These are phyloP conservation scores for Diaperis boleti DNA, from an alignment of 2,888 invertebrate species.

Conservation along the genomic window DNA sequence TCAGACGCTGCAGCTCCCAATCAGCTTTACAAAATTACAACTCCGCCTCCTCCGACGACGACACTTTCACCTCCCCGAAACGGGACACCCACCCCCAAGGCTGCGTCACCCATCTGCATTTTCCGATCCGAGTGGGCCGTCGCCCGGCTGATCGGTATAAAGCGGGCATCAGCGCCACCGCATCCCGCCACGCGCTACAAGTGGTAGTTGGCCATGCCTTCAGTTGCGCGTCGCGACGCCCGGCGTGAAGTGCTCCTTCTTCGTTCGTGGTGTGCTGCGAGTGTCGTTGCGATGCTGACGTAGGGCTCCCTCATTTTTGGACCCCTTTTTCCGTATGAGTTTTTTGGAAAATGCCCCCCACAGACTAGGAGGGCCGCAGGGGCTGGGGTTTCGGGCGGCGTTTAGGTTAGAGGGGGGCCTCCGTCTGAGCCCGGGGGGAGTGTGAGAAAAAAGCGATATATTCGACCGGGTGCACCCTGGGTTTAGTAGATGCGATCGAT, in stretches of 20 bases:
- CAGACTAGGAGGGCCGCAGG: not conserved
- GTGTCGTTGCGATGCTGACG: conserved; percentile 1
- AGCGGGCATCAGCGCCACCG: conserved; percentile 30
- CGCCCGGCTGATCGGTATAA: conserved; percentile 30
- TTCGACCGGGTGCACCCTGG: conserved; percentile 5
- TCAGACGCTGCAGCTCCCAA: too few relatives aligned
- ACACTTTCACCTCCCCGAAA: too few relatives aligned
- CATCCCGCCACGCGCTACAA: conserved; percentile 52
- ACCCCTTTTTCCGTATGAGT: not conserved
- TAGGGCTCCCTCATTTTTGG: not conserved
- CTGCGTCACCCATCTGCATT: conserved; percentile 4
- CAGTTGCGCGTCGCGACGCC: conserved; percentile 53
- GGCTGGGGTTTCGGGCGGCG: not conserved
- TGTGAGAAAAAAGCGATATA: conserved; percentile 18
- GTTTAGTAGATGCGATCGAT: conserved; percentile 37
- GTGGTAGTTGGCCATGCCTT: conserved; percentile 57
- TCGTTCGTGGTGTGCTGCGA: conserved; percentile 19
- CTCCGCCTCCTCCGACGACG: too few relatives aligned
- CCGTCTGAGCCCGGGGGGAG: not conserved
- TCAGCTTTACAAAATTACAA: too few relatives aligned
- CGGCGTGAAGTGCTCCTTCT: conserved; percentile 29
- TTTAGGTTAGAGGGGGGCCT: not conserved
- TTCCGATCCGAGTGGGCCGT: conserved; percentile 21
- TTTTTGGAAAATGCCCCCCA: not conserved
- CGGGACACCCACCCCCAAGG: too few relatives aligned